Evolutionary conservation across 2,888 invertebrate genomes (phyloP), one percentile per base, ranked within the genome.

Genomic region (Poecilus cupreus): DNA sequence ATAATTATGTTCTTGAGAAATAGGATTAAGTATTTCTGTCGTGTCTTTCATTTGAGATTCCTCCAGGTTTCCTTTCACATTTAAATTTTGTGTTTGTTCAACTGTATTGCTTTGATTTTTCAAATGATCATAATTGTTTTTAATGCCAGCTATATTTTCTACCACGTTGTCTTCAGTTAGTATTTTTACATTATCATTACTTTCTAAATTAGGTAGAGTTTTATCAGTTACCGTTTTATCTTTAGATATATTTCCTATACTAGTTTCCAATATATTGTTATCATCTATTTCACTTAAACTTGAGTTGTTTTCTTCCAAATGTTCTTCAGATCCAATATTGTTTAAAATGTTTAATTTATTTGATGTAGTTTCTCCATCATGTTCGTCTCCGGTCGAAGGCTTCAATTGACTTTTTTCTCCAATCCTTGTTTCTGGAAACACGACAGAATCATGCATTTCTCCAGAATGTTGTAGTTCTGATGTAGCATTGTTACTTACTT

Each of bases 361-460:
- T 43, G n/a, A 0, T 3, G 43, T n/a, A 20, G 46, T 46, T 18
- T 20, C 11, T 20, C 22, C 10, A 11, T 54, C 4, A 32, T 54
- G 54, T 20, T 60, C 3, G 8, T 24, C 60, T 4, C 26, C 54
- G 5, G 13, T 10, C 3, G 43, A 3, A n/a, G 43, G 11, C 43
- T 60, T 60, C 60, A 60, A 60, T 26, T 60, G 60, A 60, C 60
- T 26, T 76, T 18, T n/a, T 39, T 76, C 37, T 60, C n/a, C 18
- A 51, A 32, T 46, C 22, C 32, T 6, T 46, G 54, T 6, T 37
- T 57, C 54, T 60, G 46, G 60, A 49, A 46, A 18, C n/a, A 26
- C 54, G 13, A 80, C 72, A 11, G 72, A 51, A 22, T 80, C 80
- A 57, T 54, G 80, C 49, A 80, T 80, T 39, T 80, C 54, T 51